phyloP scores from a whole-genome alignment of 1,140 invertebrate genomes.

The Mizuhopecten yessoensis region DNA sequence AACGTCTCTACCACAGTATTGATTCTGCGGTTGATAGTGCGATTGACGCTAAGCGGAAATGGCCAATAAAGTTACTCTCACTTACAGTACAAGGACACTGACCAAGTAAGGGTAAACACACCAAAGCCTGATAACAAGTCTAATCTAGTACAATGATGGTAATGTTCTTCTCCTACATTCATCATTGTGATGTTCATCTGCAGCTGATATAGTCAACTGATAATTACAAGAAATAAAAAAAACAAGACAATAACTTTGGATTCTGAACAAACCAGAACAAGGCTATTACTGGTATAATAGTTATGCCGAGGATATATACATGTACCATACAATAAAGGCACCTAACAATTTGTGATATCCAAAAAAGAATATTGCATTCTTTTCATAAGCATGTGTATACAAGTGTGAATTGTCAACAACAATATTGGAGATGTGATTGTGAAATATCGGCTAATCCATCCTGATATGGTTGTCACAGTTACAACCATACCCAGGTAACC shows the following conservation, averaged over 20 bases:
- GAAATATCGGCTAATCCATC: too few relatives aligned
- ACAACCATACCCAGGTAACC: too few relatives aligned
- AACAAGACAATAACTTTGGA: not conserved
- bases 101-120: conserved; percentile 9
- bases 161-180: not conserved
- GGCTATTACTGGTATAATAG: too few relatives aligned
- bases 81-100: conserved; percentile 8
- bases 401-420: too few relatives aligned
- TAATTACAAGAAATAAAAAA: not conserved
- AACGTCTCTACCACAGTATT: conserved; percentile 26
- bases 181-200: not conserved
- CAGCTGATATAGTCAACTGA: not conserved
- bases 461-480: too few relatives aligned
- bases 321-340: too few relatives aligned
- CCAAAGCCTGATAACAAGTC: not conserved
- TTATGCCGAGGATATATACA: too few relatives aligned
- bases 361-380: too few relatives aligned
- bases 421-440: too few relatives aligned
- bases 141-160: not conserved
- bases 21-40: not conserved
- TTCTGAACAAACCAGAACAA: not conserved
- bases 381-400: too few relatives aligned
- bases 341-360: too few relatives aligned
- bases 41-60: not conserved
- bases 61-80: not conserved